Base-by-base conservation (phyloP, 2,888 invertebrate species). In the Cloeon dipterum region DNA sequence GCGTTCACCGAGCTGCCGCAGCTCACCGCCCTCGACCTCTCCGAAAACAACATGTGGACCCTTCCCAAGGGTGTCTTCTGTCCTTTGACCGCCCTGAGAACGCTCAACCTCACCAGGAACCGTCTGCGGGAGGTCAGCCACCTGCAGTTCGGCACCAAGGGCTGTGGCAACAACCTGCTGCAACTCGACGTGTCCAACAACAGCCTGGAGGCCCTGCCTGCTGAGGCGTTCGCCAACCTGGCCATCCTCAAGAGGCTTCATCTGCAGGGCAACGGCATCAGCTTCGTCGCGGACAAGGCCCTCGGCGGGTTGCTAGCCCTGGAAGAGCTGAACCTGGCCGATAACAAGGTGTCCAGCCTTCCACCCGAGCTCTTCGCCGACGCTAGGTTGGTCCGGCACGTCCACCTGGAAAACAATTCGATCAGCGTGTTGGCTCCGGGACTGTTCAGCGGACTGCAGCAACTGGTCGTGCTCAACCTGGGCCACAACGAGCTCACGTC, bases 291-390 rank as follows among this genome's bases (percentile, higher is more conserved):
- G 36, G 81, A 81, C 53, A 66, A 76, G 46, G 76, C 79, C 5
- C 63, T 85, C 42, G 74, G 77, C 54, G 78, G 79, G 19, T 62
- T 85, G 37, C 63, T 66, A 37, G 67, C 75, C 20, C 56, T 86
- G 43, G 70, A 70, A 44, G 68, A 76, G 36, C 60, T 88, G 39
- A 72, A 78, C 54, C 63, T 86, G 40, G 73, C 81, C 36, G 74
- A 79, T 54, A 88, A 88, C 56, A 70, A 73, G 46, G 65, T 88
- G 43, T 69, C 70, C 41, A 76, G 74, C 51, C 62, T 86, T 43
- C 83, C 85, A 17, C 77, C 81, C 3, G 78, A 81, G 53, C 60
- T 86, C 38, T 81, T 86, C 53, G 64, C 73, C 48, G 79, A 81
- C 50, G 70, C 76, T 25, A 66, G 73, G 47, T 74, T 77, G 44